Evolutionary conservation across 1,140 invertebrate species (phyloP), one percentile per base, ranked within the genome.

Genomic region (Caenorhabditis tropicalis): DNA sequence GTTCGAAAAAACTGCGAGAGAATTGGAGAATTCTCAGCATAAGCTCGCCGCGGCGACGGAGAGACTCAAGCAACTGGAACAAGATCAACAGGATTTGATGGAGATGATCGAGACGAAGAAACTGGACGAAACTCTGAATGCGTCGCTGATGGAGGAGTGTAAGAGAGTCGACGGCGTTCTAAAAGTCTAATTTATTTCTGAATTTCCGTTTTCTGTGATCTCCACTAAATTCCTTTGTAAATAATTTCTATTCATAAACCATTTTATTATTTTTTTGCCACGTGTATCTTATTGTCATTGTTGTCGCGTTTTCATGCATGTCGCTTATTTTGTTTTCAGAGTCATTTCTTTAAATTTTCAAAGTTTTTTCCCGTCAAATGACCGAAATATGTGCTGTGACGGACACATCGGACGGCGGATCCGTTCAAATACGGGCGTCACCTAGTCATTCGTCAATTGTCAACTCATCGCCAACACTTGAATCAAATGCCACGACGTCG

Each of bases 401-500:
- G 31, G 53, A 65, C 9, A 65, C 58, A 3, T 65, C 58, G 1
- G 65, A 74, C 36, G n/a, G 6, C 15, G 33, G 12, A 27, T 74
- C 65, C 33, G 21, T 15, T 9, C 65, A 74, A 24, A 74, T 74
- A n/a, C 19, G 21, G 16, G 65, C 65, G 6, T 74, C 65, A n/a
- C 29, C 24, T 4, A 46, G 36, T 21, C 36, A 74, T 43, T 43
- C 43, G 29, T 74, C 65, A 3, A 74, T 43, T 43, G 36, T 36
- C n/a, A 33, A 74, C 65, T 74, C 65, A 21, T 74, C 65, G n/a
- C 65, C 65, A 24, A 19, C 36, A 2, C 65, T 74, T 2, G 65
- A 74, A 24, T 74, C 65, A 3, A 74, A 74, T 24, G 65, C 65
- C n/a, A 74, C 65, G 16, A 43, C 65, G 12, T 74, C 65, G 12